Evolutionary conservation across 1,140 invertebrate genomes (phyloP).

Genomic region (Scaptomyza hsui): DNA sequence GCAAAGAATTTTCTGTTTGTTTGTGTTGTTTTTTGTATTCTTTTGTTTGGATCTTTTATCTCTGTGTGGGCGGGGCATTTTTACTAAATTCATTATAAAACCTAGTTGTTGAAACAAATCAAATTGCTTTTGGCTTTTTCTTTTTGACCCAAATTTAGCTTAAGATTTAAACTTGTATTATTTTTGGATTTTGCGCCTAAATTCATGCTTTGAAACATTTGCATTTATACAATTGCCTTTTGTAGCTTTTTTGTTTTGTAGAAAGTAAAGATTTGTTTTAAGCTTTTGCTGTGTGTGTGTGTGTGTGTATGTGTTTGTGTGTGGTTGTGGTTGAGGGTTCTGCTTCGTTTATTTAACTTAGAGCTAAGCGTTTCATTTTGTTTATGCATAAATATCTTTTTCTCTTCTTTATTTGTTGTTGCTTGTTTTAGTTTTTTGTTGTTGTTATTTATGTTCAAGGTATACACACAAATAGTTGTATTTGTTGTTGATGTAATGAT

Average conservation of each 20-base stretch:
- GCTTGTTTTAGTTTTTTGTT: conserved; percentile 44
- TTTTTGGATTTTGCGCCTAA: conserved; percentile 62
- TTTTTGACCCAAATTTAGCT: conserved; percentile 31
- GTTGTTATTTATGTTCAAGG: conserved; percentile 55
- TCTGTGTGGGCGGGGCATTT: conserved; percentile 54
- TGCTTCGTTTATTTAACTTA: conserved; percentile 75
- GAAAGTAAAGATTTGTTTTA: conserved; percentile 61
- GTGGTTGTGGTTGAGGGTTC: conserved; percentile 31
- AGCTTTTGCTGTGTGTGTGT: conserved; percentile 36
- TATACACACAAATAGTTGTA: conserved; percentile 78
- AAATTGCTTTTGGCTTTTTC: conserved; percentile 31
- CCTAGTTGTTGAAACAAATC: conserved; percentile 44
- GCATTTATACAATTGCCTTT: conserved; percentile 39
- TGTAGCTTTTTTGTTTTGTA: conserved; percentile 30
- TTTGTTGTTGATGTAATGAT: conserved; percentile 21
- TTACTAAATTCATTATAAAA: conserved; percentile 65
- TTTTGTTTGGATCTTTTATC: conserved; percentile 22
- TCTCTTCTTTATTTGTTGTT: conserved; percentile 50
- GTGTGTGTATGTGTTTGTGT: conserved; percentile 25
- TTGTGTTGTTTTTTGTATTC: conserved; percentile 37
- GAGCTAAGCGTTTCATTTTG: conserved; percentile 77
- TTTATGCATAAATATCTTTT: conserved; percentile 79
- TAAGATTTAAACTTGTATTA: conserved; percentile 37
- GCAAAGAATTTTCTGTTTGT: conserved; percentile 58
- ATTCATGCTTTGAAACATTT: conserved; percentile 65